phyloP scores from a whole-genome alignment of 2,797 vertebrate genomes.

The Danio aesculapii region DNA sequence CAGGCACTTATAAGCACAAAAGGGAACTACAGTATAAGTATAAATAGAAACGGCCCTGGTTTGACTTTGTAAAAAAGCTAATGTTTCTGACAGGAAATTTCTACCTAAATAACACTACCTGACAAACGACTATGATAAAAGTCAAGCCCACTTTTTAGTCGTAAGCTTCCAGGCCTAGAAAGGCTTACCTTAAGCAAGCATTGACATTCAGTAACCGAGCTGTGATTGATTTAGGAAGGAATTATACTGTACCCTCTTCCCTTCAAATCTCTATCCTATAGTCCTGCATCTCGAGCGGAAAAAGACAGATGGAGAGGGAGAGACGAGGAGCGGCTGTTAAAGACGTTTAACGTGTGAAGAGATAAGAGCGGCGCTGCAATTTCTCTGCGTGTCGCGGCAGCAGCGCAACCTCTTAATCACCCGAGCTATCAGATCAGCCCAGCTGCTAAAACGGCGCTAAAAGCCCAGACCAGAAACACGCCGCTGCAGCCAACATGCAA shows the following conservation, averaged over 20 bases:
- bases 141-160: slow-evolving; percentile 11
- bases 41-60: background rate
- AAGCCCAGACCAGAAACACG: slow-evolving; percentile 42
- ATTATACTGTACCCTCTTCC: slow-evolving; percentile 8
- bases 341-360: slow-evolving; percentile 51
- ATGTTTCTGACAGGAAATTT: background rate
- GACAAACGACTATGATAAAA: background rate
- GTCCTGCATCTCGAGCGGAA: slow-evolving; percentile 23
- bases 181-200: slow-evolving; percentile 31
- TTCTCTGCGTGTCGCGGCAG: slow-evolving; percentile 35
- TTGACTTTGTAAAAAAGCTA: background rate
- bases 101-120: background rate
- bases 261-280: slow-evolving; percentile 42
- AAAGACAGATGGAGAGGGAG: slow-evolving; percentile 56
- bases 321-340: slow-evolving; percentile 54
- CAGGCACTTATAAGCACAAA: background rate
- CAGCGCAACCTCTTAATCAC: slow-evolving; percentile 59
- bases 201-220: slow-evolving; percentile 27
- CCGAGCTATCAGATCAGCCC: slow-evolving; percentile 57
- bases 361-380: slow-evolving; percentile 58
- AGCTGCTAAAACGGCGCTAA: slow-evolving; percentile 49
- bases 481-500: slow-evolving; percentile 38
- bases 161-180: background rate
- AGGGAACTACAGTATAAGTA: background rate
- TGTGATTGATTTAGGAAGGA: slow-evolving; percentile 17